Percentiles rank a stretch among this genome's conserved stretches.
These are phyloP conservation scores for Sinocyclocheilus anophthalmus DNA, from an alignment of 2,113 vertebrate species.

Conservation along the genomic window DNA sequence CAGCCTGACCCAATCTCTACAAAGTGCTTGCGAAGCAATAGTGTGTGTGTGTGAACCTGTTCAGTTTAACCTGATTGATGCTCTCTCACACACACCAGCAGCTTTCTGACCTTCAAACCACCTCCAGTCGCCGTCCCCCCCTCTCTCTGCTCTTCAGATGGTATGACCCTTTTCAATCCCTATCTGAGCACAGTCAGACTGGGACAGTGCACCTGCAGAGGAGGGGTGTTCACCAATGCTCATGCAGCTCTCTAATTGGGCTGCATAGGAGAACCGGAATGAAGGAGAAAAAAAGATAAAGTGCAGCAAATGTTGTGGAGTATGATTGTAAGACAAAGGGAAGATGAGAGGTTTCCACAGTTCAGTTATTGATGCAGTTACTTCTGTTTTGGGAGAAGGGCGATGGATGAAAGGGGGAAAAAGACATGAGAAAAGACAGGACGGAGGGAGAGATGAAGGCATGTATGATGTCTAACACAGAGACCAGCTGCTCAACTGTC, in stretches of 20 bases:
- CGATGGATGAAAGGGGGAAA: neutral
- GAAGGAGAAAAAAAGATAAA: neutral
- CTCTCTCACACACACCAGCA: neutral
- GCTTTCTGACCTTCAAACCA: constrained; percentile 39
- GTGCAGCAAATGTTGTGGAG: neutral
- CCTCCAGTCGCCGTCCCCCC: neutral
- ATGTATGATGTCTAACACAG: constrained; percentile 50
- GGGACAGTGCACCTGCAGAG: neutral
- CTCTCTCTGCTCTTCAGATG: neutral
- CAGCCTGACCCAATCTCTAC: constrained; percentile 24
- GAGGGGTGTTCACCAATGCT: neutral
- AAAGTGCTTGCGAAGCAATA: constrained; percentile 43
- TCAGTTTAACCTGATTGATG: constrained; percentile 36
- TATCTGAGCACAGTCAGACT: neutral
- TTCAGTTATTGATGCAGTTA: constrained; percentile 19
- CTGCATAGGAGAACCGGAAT: neutral
- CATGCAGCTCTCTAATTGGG: neutral
- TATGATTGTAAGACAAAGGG: neutral
- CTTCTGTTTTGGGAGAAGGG: constrained; percentile 11
- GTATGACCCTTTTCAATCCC: constrained; percentile 5
- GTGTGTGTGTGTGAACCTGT: neutral
- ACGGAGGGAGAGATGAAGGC: constrained; percentile 58
- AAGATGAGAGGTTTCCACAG: neutral
- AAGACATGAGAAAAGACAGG: constrained; percentile 44
- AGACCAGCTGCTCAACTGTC: constrained; percentile 64